Evolutionary conservation across 2,797 vertebrate species (phyloP), one percentile per base, ranked within the genome.

Genomic region (Ciconia nigra): DNA sequence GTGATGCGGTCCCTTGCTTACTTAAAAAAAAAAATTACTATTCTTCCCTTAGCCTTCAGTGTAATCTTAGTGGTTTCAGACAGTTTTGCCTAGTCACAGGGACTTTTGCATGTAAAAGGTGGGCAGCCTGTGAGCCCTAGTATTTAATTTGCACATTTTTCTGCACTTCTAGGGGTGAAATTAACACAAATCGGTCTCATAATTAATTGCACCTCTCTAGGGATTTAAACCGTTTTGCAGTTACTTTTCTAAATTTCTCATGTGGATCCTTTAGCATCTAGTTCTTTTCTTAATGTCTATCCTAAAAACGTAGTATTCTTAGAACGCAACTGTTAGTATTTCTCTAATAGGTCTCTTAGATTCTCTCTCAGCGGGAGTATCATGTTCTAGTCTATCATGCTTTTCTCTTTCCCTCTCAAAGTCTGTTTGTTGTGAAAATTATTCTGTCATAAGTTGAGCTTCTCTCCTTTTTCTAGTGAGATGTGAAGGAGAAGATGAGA

Each of bases 361-460:
- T 62, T 61, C 44, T 85, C 11, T 90, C 85, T 89, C 71, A 54
- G 69, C 76, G 83, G 62, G 28, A 83, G 29, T 65, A 86, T 65
- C 33, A 81, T 92, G 67, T 78, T 85, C 24, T 67, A 85, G 37
- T 71, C 63, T 63, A 78, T 83, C 65, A 69, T 1, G 1, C 57
- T 93, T 91, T 90, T 81, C 51, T 66, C 90, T 86, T 81, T 88
- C 35, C 44, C 37, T 83, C 85, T 86, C 6, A 0, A 93, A 83
- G 26, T 74, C 59, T 93, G 72, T 73, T 88, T 93, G 18, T 85
- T 87, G 73, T 71, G 82, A 78, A 94, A 91, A 95, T 94, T 86
- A 52, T 58, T 81, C 69, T 88, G 61, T 61, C 0, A 0, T 77
- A 90, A 81, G 16, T 19, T 81, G 72, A 88, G n/a, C 49, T 86